Percentiles rank a stretch among this genome's conserved stretches.
These are phyloP conservation scores for Lordiphosa stackelbergi DNA, from an alignment of 1,140 invertebrate genomes.

Conservation along the genomic window DNA sequence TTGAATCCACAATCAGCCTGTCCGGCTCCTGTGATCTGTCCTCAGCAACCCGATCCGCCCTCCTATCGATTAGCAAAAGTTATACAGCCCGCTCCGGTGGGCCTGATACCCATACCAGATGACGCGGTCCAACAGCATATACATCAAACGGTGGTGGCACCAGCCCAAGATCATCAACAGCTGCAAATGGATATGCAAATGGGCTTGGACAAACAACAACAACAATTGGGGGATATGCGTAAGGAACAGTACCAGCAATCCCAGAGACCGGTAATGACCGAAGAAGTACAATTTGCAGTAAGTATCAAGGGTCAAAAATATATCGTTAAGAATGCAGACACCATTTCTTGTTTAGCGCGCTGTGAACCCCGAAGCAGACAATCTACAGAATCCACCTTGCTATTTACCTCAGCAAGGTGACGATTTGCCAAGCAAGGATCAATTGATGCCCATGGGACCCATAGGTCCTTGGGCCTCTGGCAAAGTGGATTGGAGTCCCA, in stretches of 20 bases:
- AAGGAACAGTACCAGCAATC: slow-evolving; percentile 31
- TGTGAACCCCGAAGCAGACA: slow-evolving; percentile 58
- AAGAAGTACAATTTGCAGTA: slow-evolving; percentile 52
- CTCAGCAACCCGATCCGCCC: slow-evolving; percentile 29
- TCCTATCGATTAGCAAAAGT: slow-evolving; percentile 18
- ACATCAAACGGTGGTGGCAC: slow-evolving; percentile 17
- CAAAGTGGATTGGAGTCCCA: slow-evolving; percentile 83
- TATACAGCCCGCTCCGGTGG: slow-evolving; percentile 21
- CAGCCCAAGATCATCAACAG: slow-evolving; percentile 30
- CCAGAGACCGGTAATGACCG: slow-evolving; percentile 11
- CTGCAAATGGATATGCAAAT: slow-evolving; percentile 32
- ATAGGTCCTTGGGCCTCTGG: slow-evolving; percentile 84
- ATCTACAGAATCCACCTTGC: slow-evolving; percentile 71
- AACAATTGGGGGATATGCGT: slow-evolving; percentile 40
- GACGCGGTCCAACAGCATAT: slow-evolving; percentile 30
- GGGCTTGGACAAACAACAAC: slow-evolving; percentile 48
- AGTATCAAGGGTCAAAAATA: slow-evolving; percentile 3
- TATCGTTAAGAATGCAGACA: too few relatives aligned
- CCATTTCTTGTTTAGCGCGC: slow-evolving; percentile 20
- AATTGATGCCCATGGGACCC: slow-evolving; percentile 68
- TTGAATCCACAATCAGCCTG: slow-evolving; percentile 38
- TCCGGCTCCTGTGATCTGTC: slow-evolving; percentile 51
- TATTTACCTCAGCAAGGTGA: slow-evolving; percentile 80
- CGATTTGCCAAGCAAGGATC: slow-evolving; percentile 76
- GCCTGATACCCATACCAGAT: slow-evolving; percentile 30